phyloP scores from a whole-genome alignment of 1,140 invertebrate genomes.

The Manduca sexta region DNA sequence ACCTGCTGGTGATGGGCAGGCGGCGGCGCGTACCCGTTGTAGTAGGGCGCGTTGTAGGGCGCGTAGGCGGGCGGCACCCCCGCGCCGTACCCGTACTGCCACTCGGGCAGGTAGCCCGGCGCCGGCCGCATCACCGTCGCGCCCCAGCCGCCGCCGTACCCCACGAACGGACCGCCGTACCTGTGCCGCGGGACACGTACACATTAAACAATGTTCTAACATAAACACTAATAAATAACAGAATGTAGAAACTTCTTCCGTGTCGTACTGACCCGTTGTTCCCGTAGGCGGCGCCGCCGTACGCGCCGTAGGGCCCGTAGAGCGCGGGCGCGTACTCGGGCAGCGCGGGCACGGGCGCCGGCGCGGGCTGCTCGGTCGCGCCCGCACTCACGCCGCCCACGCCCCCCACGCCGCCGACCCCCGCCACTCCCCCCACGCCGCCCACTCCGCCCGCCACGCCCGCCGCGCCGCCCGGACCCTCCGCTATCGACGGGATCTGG shows the following conservation, averaged over 20 bases:
- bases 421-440: conserved; percentile 14
- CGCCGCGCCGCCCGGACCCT: conserved; percentile 54
- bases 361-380: conserved; percentile 4
- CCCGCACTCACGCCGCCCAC: conserved; percentile 11
- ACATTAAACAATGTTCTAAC: neutral
- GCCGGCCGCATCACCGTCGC: conserved; percentile 65
- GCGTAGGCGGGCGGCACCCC: conserved; percentile 37
- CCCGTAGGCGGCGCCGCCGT: conserved; percentile 44
- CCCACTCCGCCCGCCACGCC: conserved; percentile 18
- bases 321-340: conserved; percentile 59
- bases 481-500: conserved; percentile 91
- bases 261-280: conserved; percentile 45
- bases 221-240: neutral
- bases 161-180: conserved; percentile 62
- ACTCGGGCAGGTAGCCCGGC: conserved; percentile 68
- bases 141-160: conserved; percentile 63
- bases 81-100: conserved; percentile 58
- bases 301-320: conserved; percentile 47
- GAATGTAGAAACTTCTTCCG: neutral
- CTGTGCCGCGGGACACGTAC: too few relatives aligned
- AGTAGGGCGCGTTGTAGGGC: conserved; percentile 60
- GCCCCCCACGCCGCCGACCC: conserved; percentile 20
- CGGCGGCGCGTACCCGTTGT: conserved; percentile 62
- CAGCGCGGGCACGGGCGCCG: conserved; percentile 35
- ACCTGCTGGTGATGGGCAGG: conserved; percentile 63